These are phyloP conservation scores for Hypselothyrea guttata DNA, from an alignment of 2,888 invertebrate genomes.

Conservation along the genomic window DNA sequence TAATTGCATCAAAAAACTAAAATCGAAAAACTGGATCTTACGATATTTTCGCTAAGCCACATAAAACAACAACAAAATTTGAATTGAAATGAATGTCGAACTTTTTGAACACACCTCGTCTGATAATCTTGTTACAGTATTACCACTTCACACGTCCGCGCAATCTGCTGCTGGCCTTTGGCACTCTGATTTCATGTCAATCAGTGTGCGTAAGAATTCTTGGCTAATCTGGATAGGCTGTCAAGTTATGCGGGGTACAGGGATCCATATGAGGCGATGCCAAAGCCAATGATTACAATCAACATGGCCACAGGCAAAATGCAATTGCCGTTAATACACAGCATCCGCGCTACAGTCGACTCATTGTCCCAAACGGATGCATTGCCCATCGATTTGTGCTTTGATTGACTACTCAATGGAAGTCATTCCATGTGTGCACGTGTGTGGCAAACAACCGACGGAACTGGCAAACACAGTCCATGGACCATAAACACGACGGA, in stretches of 20 bases:
- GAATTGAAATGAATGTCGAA: too few species aligned
- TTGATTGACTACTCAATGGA: conserved; percentile 61
- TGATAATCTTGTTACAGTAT: neutral
- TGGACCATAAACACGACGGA: conserved; percentile 58
- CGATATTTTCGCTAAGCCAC: too few species aligned
- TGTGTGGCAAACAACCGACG: conserved; percentile 47
- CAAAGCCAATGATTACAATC: conserved; percentile 52
- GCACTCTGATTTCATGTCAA: conserved; percentile 28
- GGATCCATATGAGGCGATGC: too few species aligned
- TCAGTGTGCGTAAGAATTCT: conserved; percentile 26
- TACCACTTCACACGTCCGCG: neutral
- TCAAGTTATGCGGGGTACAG: conserved; percentile 31
- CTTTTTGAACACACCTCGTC: too few species aligned
- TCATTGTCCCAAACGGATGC: conserved; percentile 49
- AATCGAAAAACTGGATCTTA: too few species aligned
- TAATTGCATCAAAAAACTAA: too few species aligned
- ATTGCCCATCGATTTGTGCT: conserved; percentile 53
- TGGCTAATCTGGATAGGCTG: conserved; percentile 38
- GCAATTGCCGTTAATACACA: conserved; percentile 61
- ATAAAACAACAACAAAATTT: too few species aligned
- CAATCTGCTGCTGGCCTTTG: conserved; percentile 2
- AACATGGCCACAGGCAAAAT: conserved; percentile 39
- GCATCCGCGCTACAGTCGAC: conserved; percentile 21
- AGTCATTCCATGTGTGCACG: conserved; percentile 22
- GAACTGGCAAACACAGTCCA: conserved; percentile 42